phyloP scores from a whole-genome alignment of 1,140 invertebrate species.

The Cyclina sinensis region DNA sequence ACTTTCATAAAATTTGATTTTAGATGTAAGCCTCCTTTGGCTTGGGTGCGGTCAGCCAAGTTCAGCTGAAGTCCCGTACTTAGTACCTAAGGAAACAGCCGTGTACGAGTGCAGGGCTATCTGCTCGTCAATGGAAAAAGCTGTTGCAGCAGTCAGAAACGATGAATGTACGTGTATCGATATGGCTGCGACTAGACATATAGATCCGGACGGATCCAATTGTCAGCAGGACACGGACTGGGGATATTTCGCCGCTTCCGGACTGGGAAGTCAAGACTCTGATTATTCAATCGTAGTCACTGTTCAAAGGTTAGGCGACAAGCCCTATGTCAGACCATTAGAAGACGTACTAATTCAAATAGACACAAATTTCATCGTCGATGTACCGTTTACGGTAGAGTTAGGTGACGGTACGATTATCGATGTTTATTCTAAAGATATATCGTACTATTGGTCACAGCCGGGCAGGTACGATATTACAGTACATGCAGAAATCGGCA shows the following conservation, averaged over 20 bases:
- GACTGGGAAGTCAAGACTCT: conserved; percentile 43
- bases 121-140: conserved; percentile 32
- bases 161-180: conserved; percentile 29
- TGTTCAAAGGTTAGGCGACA: conserved; percentile 60
- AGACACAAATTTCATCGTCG: conserved; percentile 65
- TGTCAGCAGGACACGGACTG: conserved; percentile 24
- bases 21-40: conserved; percentile 37
- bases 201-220: neutral
- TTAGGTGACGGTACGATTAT: conserved; percentile 80
- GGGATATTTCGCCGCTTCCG: conserved; percentile 57
- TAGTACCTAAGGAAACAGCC: neutral
- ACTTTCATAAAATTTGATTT: neutral
- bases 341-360: conserved; percentile 78
- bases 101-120: conserved; percentile 12
- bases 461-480: conserved; percentile 77
- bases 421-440: conserved; percentile 60
- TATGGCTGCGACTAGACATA: neutral
- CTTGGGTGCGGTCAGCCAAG: conserved; percentile 4
- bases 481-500: conserved; percentile 74
- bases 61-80: neutral
- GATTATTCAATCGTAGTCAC: conserved; percentile 58
- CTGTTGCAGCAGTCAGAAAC: conserved; percentile 3
- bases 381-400: conserved; percentile 74
- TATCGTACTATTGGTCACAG: conserved; percentile 78
- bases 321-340: conserved; percentile 76